Evolutionary conservation across 1,140 invertebrate genomes (phyloP).

Genomic region (Ceratoteleas bidentatus): DNA sequence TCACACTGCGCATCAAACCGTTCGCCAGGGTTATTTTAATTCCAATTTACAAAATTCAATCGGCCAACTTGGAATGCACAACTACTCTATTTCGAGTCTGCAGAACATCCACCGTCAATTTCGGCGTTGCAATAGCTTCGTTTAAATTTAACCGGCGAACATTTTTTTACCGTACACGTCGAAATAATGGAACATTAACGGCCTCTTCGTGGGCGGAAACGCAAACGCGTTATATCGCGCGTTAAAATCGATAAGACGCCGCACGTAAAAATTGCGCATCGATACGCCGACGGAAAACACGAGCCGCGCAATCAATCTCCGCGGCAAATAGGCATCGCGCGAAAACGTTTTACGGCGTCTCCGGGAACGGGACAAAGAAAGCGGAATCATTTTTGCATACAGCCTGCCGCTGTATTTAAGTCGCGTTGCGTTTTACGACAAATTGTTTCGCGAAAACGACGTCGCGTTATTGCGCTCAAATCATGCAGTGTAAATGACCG

Average conservation of each 20-base stretch:
- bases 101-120: too few species aligned
- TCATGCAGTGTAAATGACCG: too few species aligned
- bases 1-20: too few species aligned
- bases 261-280: constrained; percentile 47
- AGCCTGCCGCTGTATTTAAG: constrained; percentile 14
- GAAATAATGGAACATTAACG: constrained; percentile 34
- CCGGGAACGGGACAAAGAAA: not conserved
- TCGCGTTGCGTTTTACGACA: constrained; percentile 8
- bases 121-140: too few species aligned
- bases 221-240: constrained; percentile 34
- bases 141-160: too few species aligned
- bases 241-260: constrained; percentile 51
- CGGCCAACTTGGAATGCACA: too few species aligned
- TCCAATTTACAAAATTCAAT: too few species aligned
- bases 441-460: constrained; percentile 18
- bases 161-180: too few species aligned
- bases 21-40: too few species aligned
- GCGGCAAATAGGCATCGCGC: constrained; percentile 35
- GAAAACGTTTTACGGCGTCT: constrained; percentile 37
- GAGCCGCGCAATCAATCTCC: constrained; percentile 46
- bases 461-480: too few species aligned
- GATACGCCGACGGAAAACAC: constrained; percentile 20
- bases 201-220: constrained; percentile 29
- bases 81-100: too few species aligned
- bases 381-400: constrained; percentile 33